Conservation (phyloP, 2,888 invertebrate genomes). For the Ramazzottius varieornatus region DNA sequence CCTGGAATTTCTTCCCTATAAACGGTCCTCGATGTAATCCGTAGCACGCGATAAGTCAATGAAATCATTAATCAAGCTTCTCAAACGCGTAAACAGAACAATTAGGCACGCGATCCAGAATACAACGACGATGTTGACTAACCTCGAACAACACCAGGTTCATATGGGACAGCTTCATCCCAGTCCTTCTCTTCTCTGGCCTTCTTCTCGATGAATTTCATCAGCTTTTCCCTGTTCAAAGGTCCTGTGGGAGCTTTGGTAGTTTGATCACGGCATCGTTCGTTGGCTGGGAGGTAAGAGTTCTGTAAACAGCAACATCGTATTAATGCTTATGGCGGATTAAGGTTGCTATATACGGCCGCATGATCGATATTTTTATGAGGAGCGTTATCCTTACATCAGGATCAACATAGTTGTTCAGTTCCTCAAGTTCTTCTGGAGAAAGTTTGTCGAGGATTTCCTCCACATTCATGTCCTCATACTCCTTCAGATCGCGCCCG, state of each 20-base stretch:
- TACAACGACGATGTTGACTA: too few relatives aligned
- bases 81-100: too few relatives aligned
- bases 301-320: slow-evolving; percentile 38
- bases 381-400: slow-evolving; percentile 45
- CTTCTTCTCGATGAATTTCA: slow-evolving; percentile 71
- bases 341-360: too few relatives aligned
- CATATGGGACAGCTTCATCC: slow-evolving; percentile 78
- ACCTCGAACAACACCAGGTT: slow-evolving; percentile 65
- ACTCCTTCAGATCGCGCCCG: slow-evolving; percentile 62
- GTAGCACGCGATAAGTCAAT: too few relatives aligned
- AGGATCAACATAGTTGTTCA: slow-evolving; percentile 96
- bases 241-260: slow-evolving; percentile 84
- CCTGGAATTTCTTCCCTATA: slow-evolving; percentile 23
- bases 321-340: too few relatives aligned
- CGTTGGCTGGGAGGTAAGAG: slow-evolving; percentile 75
- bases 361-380: too few relatives aligned
- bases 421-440: slow-evolving; percentile 76
- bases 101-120: too few relatives aligned
- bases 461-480: slow-evolving; percentile 85
- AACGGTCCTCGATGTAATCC: neutral
- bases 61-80: too few relatives aligned
- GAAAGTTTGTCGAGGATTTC: slow-evolving; percentile 70
- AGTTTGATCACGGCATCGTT: slow-evolving; percentile 84
- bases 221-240: slow-evolving; percentile 68
- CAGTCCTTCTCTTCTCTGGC: slow-evolving; percentile 91